phyloP scores from a whole-genome alignment of 2,888 invertebrate species.

The Icerya purchasi region DNA sequence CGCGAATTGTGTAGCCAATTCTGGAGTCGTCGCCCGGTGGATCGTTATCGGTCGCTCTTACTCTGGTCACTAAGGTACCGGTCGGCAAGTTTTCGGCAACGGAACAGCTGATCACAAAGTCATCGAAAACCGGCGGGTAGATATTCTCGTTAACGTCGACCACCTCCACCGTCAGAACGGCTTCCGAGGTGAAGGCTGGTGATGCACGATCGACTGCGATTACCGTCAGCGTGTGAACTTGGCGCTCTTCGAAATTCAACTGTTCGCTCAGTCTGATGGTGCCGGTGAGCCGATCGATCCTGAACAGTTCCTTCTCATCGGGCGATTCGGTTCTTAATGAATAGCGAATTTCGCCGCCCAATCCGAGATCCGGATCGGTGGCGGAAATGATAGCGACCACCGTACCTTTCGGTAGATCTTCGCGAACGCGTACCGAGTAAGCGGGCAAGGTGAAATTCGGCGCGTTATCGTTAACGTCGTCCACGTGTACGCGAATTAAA shows the following conservation, averaged over 20 bases:
- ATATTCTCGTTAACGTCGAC: constrained; percentile 88
- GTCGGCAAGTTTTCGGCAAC: constrained; percentile 62
- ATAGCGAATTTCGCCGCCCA: constrained; percentile 60
- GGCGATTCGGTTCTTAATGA: constrained; percentile 37
- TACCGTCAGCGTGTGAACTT: constrained; percentile 69
- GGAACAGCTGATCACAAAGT: constrained; percentile 49
- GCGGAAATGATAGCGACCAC: constrained; percentile 65
- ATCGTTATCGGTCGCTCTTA: constrained; percentile 61
- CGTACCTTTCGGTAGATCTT: constrained; percentile 73
- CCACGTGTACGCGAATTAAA: constrained; percentile 54
- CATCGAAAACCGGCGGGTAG: constrained; percentile 58
- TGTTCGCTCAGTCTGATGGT: constrained; percentile 54
- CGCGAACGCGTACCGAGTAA: constrained; percentile 61
- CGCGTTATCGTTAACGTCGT: constrained; percentile 78
- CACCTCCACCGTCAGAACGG: constrained; percentile 61
- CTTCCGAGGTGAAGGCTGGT: constrained; percentile 56
- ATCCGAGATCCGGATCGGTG: constrained; percentile 65
- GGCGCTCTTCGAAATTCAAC: constrained; percentile 73
- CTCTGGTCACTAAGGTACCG: constrained; percentile 52
- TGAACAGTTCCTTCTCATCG: constrained; percentile 41
- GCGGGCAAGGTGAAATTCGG: constrained; percentile 56
- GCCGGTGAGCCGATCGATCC: constrained; percentile 65
- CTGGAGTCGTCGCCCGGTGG: constrained; percentile 57
- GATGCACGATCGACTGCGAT: constrained; percentile 67
- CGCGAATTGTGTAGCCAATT: constrained; percentile 64